Evolutionary conservation across 1,140 invertebrate species (phyloP), one percentile per base, ranked within the genome.

Genomic region (Pollicipes pollicipes): DNA sequence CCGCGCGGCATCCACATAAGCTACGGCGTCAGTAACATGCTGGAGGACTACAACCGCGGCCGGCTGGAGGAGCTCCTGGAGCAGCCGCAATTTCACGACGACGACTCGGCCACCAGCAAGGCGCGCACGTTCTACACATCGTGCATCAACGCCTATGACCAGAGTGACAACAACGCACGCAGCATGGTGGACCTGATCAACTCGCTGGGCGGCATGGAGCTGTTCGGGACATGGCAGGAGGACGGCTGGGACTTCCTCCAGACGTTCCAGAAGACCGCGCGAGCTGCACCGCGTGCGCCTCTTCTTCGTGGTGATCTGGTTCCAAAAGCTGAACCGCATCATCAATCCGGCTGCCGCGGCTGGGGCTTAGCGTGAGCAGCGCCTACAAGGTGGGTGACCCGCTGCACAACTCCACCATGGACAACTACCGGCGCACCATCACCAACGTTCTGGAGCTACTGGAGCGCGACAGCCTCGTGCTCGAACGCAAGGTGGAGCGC

Each of bases 251-350:
- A 66, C n/a, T 66, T 66, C 28, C 27, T 28, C 10, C 27, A 24
- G 24, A 29, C 28, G n/a, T 66, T 66, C 64, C 64, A 29, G n/a
- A 28, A 66, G 10, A 66, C 64, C n/a, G 17, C 64, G 64, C 3
- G 64, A 66, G 64, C 8, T 66, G 64, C 64, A 66, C 64, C 64
- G 64, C 3, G 64, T 66, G 28, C 64, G 64, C 64, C 28, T 66
- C 27, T 66, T 66, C 28, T 66, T 66, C 28, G 64, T 66, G n/a
- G 64, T 66, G 64, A 66, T 66, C 64, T 66, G 64, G 64, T 66
- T 66, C 28, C 64, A 66, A n/a, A 66, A 66, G 28, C 64, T 66
- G 27, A n/a, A 66, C 64, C 64, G 64, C 6, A 66, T 66, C 64
- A 66, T 66, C 28, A 66, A n/a, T 66, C 64, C n/a, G 64, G 28